These are phyloP conservation scores for Norana najaformis DNA, from an alignment of 2,888 invertebrate genomes.

Conservation along the genomic window DNA sequence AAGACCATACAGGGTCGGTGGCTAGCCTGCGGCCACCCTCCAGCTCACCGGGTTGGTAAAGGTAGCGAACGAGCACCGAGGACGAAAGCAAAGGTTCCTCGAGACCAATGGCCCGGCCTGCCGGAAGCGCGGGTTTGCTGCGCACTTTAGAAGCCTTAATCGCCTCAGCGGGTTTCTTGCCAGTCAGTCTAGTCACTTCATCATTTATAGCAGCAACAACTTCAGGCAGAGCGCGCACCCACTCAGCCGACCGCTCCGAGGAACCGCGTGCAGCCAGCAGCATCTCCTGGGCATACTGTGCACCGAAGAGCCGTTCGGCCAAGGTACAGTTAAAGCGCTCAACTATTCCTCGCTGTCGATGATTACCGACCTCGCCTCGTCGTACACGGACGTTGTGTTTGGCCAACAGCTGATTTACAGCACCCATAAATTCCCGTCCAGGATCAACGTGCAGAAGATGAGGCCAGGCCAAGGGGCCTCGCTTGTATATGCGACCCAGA, in stretches of 20 bases:
- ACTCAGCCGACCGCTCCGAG: constrained; percentile 6
- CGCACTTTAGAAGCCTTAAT: constrained; percentile 20
- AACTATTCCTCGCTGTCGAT: background rate
- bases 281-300: background rate
- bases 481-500: background rate
- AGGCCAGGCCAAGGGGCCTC: background rate
- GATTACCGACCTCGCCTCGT: background rate
- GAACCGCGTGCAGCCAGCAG: constrained; percentile 32
- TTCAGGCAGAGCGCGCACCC: constrained; percentile 17
- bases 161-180: constrained; percentile 30
- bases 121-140: background rate
- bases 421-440: constrained; percentile 41
- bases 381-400: background rate
- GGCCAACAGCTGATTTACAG: background rate
- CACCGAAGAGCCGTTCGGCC: background rate
- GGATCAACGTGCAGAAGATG: background rate
- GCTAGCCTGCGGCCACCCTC: constrained; percentile 42
- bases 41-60: constrained; percentile 32
- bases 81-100: constrained; percentile 22
- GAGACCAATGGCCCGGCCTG: background rate
- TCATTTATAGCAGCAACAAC: constrained; percentile 40
- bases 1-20: constrained; percentile 43
- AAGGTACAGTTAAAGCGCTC: background rate
- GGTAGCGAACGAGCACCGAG: constrained; percentile 9
- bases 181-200: constrained; percentile 36